A percentile compares a stretch with the other conserved stretches of the same genome.
Conservation (phyloP, 2,113 vertebrate species). For the Octodon degus region DNA sequence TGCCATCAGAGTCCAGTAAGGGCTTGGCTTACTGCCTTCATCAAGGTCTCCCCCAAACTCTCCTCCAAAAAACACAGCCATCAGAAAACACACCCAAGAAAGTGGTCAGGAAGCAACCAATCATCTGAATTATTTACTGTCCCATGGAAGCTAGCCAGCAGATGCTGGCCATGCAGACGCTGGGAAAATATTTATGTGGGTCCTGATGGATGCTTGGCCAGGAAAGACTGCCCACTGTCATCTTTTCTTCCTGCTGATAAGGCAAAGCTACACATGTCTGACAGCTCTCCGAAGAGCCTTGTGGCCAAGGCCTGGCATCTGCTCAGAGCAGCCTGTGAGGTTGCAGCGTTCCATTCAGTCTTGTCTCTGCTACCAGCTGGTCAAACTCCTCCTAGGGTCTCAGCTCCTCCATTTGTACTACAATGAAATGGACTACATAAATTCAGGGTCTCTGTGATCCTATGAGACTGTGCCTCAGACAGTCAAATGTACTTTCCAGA, state of each 20-base stretch:
- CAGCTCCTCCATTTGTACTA: slow-evolving; percentile 16
- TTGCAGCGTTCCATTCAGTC: not conserved
- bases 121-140: slow-evolving; percentile 87
- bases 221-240: slow-evolving; percentile 86
- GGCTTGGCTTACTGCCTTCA: slow-evolving; percentile 53
- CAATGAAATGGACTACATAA: not conserved
- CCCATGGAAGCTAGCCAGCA: slow-evolving; percentile 85
- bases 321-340: slow-evolving; percentile 74
- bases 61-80: slow-evolving; percentile 61
- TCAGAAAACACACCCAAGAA: slow-evolving; percentile 80
- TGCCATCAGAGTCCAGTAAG: slow-evolving; percentile 56
- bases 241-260: slow-evolving; percentile 89
- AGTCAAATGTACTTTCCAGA: slow-evolving; percentile 78
- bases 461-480: slow-evolving; percentile 63
- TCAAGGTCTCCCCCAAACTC: slow-evolving; percentile 40
- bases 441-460: slow-evolving; percentile 41
- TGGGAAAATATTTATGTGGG: slow-evolving; percentile 90
- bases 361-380: slow-evolving; percentile 44
- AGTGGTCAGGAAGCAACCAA: slow-evolving; percentile 86
- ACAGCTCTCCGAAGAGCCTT: slow-evolving; percentile 82
- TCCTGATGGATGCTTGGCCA: slow-evolving; percentile 85
- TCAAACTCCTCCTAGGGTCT: not conserved
- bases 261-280: slow-evolving; percentile 86
- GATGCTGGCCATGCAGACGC: slow-evolving; percentile 85
- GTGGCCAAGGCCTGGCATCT: slow-evolving; percentile 72